These are phyloP conservation scores for Zoanthus sansibaricus DNA, from an alignment of 92 coral and sea anemone species.

Conservation along the genomic window DNA sequence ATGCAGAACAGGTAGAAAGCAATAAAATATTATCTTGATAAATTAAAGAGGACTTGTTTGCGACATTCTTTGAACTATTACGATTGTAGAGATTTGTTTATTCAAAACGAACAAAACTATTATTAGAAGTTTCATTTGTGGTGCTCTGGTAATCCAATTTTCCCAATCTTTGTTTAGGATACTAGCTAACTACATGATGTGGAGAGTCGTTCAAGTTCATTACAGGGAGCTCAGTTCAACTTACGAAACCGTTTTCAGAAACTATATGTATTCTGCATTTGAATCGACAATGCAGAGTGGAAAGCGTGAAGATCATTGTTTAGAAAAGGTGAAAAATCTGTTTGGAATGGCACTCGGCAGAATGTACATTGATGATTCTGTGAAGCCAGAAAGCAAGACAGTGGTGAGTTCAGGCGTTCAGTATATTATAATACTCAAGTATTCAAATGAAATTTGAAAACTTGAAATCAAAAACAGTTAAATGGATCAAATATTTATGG, in stretches of 20 bases:
- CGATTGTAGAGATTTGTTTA: too few relatives aligned
- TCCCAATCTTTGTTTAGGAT: constrained; percentile 19
- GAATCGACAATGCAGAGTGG: constrained; percentile 7
- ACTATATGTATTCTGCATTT: constrained; percentile 67
- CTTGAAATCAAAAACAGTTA: background rate
- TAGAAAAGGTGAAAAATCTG: constrained; percentile 42
- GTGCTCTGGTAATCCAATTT: too few relatives aligned
- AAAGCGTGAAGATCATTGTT: constrained; percentile 54
- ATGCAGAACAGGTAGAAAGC: too few relatives aligned
- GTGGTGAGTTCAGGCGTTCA: constrained; percentile 48
- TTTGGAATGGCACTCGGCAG: constrained; percentile 77
- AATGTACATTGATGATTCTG: constrained; percentile 72
- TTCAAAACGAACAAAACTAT: too few relatives aligned
- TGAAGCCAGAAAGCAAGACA: constrained; percentile 72
- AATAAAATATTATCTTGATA: too few relatives aligned
- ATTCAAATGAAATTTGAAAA: too few relatives aligned
- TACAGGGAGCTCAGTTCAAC: constrained; percentile 58
- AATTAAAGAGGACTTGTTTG: too few relatives aligned
- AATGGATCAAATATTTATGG: too few relatives aligned
- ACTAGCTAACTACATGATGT: constrained; percentile 76
- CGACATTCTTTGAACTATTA: too few relatives aligned
- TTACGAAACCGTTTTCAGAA: constrained; percentile 60
- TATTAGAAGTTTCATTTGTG: too few relatives aligned
- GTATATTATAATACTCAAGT: too few relatives aligned
- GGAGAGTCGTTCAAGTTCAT: constrained; percentile 66